A percentile compares a stretch with the other conserved stretches of the same genome.
These are phyloP conservation scores for Amblyopsis hoosieri DNA, from an alignment of 2,797 vertebrate genomes.

Conservation along the genomic window DNA sequence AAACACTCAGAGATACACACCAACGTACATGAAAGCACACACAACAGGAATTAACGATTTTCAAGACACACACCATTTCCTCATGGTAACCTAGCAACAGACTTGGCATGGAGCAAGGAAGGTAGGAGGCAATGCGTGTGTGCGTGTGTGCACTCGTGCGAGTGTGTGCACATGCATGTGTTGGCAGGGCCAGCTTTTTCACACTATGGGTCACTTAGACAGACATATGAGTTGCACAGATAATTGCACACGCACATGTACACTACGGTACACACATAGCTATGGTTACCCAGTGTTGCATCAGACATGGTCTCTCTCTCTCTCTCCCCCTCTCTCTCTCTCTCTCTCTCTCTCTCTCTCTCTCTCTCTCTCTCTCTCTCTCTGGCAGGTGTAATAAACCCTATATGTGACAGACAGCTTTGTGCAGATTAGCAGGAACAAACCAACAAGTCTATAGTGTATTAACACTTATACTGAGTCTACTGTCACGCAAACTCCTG, in stretches of 20 bases:
- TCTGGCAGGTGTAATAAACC: background rate
- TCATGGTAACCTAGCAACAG: conserved; percentile 78
- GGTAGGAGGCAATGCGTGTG: conserved; percentile 50
- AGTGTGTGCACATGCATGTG: conserved; percentile 2
- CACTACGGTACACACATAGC: conserved; percentile 5
- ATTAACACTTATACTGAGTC: too few relatives aligned
- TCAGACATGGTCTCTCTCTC: conserved; percentile 52
- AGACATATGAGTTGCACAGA: conserved; percentile 42
- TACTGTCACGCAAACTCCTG: too few relatives aligned
- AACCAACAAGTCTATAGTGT: background rate
- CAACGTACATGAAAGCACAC: conserved; percentile 25
- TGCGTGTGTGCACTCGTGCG: conserved; percentile 18
- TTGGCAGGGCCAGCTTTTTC: conserved; percentile 54
- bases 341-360: background rate
- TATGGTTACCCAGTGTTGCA: conserved; percentile 55
- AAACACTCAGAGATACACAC: conserved; percentile 5
- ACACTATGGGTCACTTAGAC: conserved; percentile 66
- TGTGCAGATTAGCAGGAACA: background rate
- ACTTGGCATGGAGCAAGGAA: conserved; percentile 48
- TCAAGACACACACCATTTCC: conserved; percentile 50
- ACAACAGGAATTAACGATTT: conserved; percentile 14
- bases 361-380: background rate
- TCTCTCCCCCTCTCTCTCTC: background rate
- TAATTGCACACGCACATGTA: conserved; percentile 5
- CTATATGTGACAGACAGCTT: background rate